Conservation (phyloP, 2,888 invertebrate species). For the Pammene fasciana region DNA sequence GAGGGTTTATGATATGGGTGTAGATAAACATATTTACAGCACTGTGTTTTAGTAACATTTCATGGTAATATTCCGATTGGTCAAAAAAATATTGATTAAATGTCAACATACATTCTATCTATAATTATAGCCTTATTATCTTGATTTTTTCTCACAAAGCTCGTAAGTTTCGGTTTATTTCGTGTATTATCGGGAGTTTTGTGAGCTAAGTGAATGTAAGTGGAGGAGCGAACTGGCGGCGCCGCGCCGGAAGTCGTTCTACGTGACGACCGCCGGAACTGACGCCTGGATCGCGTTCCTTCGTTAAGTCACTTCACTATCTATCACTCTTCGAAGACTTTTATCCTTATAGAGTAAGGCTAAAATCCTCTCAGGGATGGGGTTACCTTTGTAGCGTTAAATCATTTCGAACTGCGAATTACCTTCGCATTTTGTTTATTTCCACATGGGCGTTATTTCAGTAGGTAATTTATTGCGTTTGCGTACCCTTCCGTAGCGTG, state of each 20-base stretch:
- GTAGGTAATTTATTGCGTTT: conserved; percentile 28
- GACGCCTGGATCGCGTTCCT: conserved; percentile 76
- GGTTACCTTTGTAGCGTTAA: conserved; percentile 33
- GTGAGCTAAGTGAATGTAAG: conserved; percentile 80
- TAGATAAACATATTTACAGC: no score
- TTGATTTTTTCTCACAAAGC: conserved; percentile 3
- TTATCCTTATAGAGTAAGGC: conserved; percentile 51
- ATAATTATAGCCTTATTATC: background rate
- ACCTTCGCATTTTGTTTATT: conserved; percentile 25
- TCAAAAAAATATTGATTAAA: no score
- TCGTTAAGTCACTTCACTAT: conserved; percentile 69
- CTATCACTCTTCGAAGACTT: conserved; percentile 56
- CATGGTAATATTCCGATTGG: no score
- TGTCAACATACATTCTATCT: no score
- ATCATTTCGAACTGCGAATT: conserved; percentile 33
- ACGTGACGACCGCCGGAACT: conserved; percentile 81
- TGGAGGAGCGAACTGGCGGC: conserved; percentile 69
- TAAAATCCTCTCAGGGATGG: conserved; percentile 22
- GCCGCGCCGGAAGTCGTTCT: conserved; percentile 80
- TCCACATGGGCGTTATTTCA: conserved; percentile 25
- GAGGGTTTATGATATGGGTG: no score
- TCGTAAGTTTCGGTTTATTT: conserved; percentile 44
- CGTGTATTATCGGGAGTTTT: conserved; percentile 58
- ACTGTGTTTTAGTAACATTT: no score
- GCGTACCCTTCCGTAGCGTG: conserved; percentile 34